phyloP scores from a whole-genome alignment of 2,113 vertebrate genomes.

The Ciconia maguari region DNA sequence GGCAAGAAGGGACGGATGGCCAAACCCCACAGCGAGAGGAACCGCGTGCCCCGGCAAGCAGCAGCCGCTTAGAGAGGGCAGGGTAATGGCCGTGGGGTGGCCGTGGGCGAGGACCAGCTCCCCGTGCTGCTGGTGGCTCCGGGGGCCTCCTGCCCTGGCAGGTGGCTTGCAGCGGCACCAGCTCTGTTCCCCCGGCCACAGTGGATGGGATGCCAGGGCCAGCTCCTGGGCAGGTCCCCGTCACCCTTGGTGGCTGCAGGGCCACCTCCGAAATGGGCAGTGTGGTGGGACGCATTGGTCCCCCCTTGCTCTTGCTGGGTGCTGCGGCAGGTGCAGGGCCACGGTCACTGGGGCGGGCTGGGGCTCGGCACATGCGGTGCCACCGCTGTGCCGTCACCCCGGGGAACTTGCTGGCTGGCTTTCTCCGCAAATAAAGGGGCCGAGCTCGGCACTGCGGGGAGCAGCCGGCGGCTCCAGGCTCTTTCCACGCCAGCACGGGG shows the following conservation, averaged over 20 bases:
- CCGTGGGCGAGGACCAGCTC: background rate
- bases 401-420: background rate
- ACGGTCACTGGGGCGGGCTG: rapidly evolving
- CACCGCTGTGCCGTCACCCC: background rate
- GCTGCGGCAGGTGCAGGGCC: background rate
- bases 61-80: constrained; percentile 37
- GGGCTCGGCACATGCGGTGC: rapidly evolving
- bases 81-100: background rate
- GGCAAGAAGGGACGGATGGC: constrained; percentile 79
- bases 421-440: background rate
- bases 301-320: background rate
- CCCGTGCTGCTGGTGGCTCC: background rate
- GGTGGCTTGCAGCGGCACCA: background rate
- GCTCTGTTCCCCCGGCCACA: rapidly evolving
- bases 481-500: background rate
- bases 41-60: constrained; percentile 85
- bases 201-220: background rate
- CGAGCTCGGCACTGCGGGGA: rapidly evolving
- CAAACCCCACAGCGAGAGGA: constrained; percentile 79
- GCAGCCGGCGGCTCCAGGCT: background rate
- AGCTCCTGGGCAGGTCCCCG: background rate
- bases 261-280: rapidly evolving
- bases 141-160: background rate
- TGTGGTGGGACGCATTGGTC: rapidly evolving
- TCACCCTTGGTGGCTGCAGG: background rate